Evolutionary conservation across 2,113 vertebrate species (phyloP).

Genomic region (Cyprinodon tularosa): DNA sequence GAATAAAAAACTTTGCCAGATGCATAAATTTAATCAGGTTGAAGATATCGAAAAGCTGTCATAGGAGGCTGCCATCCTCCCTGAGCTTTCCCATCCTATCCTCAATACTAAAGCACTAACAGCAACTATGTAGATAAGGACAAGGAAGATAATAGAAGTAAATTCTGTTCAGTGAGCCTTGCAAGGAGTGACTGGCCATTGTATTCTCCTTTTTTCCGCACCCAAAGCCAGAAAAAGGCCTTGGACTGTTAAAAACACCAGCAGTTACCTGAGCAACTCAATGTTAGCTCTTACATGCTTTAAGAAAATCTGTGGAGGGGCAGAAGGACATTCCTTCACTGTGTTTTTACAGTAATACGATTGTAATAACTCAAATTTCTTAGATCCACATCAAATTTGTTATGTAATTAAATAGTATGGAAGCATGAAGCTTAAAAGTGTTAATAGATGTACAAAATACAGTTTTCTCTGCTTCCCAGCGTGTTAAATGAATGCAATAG

Average conservation of each 20-base stretch:
- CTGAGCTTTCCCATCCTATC: constrained; percentile 24
- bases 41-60: constrained; percentile 54
- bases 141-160: constrained; percentile 40
- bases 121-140: constrained; percentile 56
- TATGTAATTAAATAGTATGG: neutral
- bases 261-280: constrained; percentile 8
- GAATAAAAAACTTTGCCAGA: constrained; percentile 24
- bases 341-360: neutral
- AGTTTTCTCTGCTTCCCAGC: neutral
- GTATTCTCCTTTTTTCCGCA: constrained; percentile 25
- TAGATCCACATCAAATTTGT: neutral
- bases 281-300: neutral
- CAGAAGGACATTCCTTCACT: neutral
- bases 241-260: neutral
- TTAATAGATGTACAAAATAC: constrained; percentile 1
- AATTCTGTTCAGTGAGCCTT: constrained; percentile 34
- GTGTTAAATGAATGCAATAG: neutral
- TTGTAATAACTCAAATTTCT: neutral
- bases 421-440: neutral
- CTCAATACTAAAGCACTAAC: constrained; percentile 30
- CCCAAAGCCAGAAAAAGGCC: constrained; percentile 36
- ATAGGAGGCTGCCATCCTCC: constrained; percentile 28
- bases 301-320: neutral
- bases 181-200: constrained; percentile 34
- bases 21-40: constrained; percentile 33